Base-by-base conservation (phyloP, 2,797 vertebrate genomes). In the Silurus aristotelis region DNA sequence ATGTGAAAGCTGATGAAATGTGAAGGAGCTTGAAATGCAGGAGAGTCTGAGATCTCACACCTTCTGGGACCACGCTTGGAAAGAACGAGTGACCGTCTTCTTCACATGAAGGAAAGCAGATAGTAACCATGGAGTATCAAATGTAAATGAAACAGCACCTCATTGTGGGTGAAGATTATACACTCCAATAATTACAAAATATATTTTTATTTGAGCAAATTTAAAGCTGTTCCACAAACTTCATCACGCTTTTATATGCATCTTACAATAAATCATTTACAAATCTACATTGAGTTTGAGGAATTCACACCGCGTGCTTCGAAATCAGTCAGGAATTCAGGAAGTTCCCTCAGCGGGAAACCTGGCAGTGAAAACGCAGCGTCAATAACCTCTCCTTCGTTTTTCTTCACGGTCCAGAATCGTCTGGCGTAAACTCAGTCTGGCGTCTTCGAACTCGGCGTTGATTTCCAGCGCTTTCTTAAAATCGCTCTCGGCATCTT, bases 401-500 rank as follows among this genome's bases (percentile, higher is more conserved):
- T 96, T 98, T 90, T 96, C 94, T 92, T 98, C 95, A 92, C 95
- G 94, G 91, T 98, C 98, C 88, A 94, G 85, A 83, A 97, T 85
- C 64, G 97, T 96, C 92, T 98, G 98, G 17, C 93, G 94, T 85
- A 99, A 95, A 90, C 97, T 97, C 90, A 96, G 52, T 88, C 93
- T 93, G 88, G 97, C 98, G 90, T 99, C 97, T 94, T 97, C 94
- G 93, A 99, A 99, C 78, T 92, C 90, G 48, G 96, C 95, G 88
- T 98, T 98, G 90, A 99, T 91, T 52, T 96, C 93, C 89, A 99
- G 90, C 0, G 92, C 96, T 88, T 94, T 97, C 89, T 94, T 95
- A 92, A 99, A 99, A 93, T 99, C 98, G 64, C 90, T 92, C 85
- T 96, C 92, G n/a, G 98, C 97, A 7, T 98, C 94, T 8, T 98